phyloP scores from a whole-genome alignment of 2,888 invertebrate genomes.

The Spilarctia lutea region DNA sequence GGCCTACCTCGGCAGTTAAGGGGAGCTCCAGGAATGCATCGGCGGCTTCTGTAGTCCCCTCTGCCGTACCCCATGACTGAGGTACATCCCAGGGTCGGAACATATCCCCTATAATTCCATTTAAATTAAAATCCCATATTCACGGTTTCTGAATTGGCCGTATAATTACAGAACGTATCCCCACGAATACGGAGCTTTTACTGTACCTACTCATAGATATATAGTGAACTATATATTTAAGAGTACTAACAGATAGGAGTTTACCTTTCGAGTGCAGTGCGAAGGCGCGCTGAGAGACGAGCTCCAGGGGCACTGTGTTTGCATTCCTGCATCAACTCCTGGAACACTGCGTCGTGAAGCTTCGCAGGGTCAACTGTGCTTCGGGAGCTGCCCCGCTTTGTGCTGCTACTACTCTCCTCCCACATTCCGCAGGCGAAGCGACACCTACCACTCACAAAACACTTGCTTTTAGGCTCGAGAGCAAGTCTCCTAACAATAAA shows the following conservation, averaged over 20 bases:
- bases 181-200: too few relatives aligned
- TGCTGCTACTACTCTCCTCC: constrained; percentile 45
- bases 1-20: too few relatives aligned
- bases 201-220: not conserved
- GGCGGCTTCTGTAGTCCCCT: too few relatives aligned
- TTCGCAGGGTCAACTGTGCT: constrained; percentile 41
- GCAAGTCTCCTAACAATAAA: constrained; percentile 14
- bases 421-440: constrained; percentile 41
- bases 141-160: too few relatives aligned
- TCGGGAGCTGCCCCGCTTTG: constrained; percentile 31
- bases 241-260: not conserved
- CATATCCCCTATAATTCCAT: too few relatives aligned
- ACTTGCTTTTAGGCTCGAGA: constrained; percentile 20
- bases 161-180: too few relatives aligned
- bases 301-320: constrained; percentile 90
- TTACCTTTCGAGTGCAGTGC: constrained; percentile 75
- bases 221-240: too few relatives aligned
- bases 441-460: constrained; percentile 16
- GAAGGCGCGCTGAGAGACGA: constrained; percentile 81
- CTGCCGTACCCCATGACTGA: too few relatives aligned
- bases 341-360: constrained; percentile 75
- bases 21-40: too few relatives aligned
- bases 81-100: too few relatives aligned
- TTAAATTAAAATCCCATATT: too few relatives aligned
- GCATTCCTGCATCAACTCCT: constrained; percentile 89